Evolutionary conservation across 2,797 vertebrate species (phyloP).

Genomic region (Micropoecilia bifurca): DNA sequence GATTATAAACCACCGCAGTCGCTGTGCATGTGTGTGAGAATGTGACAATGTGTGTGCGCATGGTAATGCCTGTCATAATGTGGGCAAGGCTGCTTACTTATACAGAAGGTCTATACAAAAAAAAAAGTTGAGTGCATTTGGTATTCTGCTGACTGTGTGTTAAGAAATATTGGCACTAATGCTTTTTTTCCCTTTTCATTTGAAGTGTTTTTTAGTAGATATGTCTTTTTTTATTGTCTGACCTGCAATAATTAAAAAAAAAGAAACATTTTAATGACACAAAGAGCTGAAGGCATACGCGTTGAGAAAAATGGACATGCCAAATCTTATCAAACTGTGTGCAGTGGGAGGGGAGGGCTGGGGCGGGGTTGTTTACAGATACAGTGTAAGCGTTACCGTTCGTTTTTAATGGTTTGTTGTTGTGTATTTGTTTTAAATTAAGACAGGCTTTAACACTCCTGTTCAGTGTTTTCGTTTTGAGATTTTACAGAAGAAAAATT

Average conservation of each 20-base stretch:
- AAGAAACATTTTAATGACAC: conserved; percentile 79
- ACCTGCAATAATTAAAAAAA: conserved; percentile 84
- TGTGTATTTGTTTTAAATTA: conserved; percentile 87
- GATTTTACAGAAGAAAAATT: conserved; percentile 86
- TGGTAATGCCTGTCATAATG: conserved; percentile 82
- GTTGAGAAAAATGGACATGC: conserved; percentile 81
- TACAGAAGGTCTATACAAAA: conserved; percentile 81
- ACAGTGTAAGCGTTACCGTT: conserved; percentile 81
- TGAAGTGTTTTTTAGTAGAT: conserved; percentile 74
- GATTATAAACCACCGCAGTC: conserved; percentile 78
- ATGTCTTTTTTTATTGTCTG: conserved; percentile 84
- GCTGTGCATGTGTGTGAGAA: conserved; percentile 54
- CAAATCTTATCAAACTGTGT: conserved; percentile 86
- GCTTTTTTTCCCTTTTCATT: conserved; percentile 76
- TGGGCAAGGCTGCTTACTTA: conserved; percentile 82
- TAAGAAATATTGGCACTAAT: conserved; percentile 85
- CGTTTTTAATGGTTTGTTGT: conserved; percentile 84
- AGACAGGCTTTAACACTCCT: conserved; percentile 87
- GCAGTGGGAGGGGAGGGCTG: conserved; percentile 72
- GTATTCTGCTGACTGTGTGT: conserved; percentile 84
- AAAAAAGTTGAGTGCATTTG: conserved; percentile 76
- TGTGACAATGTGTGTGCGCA: conserved; percentile 73
- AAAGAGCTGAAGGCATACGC: conserved; percentile 82
- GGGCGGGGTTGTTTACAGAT: conserved; percentile 81
- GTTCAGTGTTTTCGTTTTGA: conserved; percentile 86